Evolutionary conservation across 1,140 invertebrate genomes (phyloP), one percentile per base, ranked within the genome.

Genomic region (Ylistrum balloti): DNA sequence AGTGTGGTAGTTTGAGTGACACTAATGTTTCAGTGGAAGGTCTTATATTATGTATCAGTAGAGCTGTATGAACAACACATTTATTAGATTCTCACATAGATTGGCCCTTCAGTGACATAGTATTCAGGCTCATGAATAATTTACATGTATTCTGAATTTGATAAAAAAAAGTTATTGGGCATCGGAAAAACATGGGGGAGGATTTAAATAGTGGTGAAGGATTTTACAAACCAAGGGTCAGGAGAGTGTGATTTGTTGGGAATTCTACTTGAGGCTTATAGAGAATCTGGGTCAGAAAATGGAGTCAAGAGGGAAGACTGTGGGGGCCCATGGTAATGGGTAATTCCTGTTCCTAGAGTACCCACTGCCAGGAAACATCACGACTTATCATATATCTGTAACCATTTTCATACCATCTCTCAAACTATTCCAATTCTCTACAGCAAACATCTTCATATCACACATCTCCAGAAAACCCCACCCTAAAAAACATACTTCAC

Each of bases 301-400:
- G 56, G 28, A 74, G 56, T 74, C 56, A 74, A 74, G 56, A 74
- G 56, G n/a, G 56, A 74, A 74, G 56, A 74, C 56, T 74, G 56
- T 74, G 17, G 56, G 56, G n/a, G 56, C 56, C 56, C 56, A n/a
- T 28, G 56, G 56, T 74, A 74, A 74, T 74, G 56, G 56, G 56
- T 45, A 45, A 45, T 45, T 45, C 41, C 41, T 17, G 9, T 17
- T 45, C 17, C 41, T 45, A 45, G 41, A 45, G 56, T 74, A 74
- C 22, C 56, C 20, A 20, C 45, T 17, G 20, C 22, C 45, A 56
- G 17, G 20, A 56, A 11, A 56, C 22, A 74, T 74, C 56, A 28
- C 22, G 56, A 28, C 56, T 74, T 74, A 74, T 74, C 56, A 74
- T 28, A 74, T 74, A 74, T 28, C 56, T 74, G 17, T 74, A 28